Evolutionary conservation across 2,113 vertebrate genomes (phyloP), one percentile per base, ranked within the genome.

Genomic region (Chloropsis hardwickii): DNA sequence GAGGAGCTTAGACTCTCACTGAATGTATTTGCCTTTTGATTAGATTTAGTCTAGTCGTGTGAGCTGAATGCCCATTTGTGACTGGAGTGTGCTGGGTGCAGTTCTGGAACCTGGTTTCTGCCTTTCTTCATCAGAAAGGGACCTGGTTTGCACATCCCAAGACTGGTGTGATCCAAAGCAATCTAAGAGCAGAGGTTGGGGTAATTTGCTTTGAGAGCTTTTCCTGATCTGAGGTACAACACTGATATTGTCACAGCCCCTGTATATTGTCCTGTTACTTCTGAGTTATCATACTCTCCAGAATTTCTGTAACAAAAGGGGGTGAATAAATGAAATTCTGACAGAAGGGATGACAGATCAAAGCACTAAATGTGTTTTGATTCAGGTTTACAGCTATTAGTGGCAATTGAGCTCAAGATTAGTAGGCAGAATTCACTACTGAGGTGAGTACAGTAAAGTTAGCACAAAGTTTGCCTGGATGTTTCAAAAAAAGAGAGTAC

Each of bases 91-190:
- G 37, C 39, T 60, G 23, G 5, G 24, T 65, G 19, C 65, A 44
- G 11, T 62, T 88, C 71, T 82, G 37, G 37, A 85, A 28, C 5
- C 21, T 67, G 29, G 5, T 27, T 87, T 90, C 31, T 60, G 29
- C 50, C 54, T 73, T 22, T 17, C n/a, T 51, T 61, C 8, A 11
- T 78, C 14, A 47, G 35, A 20, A 29, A 33, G 31, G 28, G 53
- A 12, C 19, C 37, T 57, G 27, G 8, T 78, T 92, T 1, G 2
- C 1, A 0, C 1, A 1, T 57, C n/a, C 47, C 14, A 12, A 65
- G 37, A 15, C n/a, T 57, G 9, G 0, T 28, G 25, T 64, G 53
- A 64, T 76, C 20, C 35, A 61, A 39, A 81, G 40, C 45, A 77
- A 9, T 9, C 1, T 10, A 31, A 66, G n/a, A 71, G 33, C 57